Percentiles rank a stretch among this genome's conserved stretches.
phyloP scores from a whole-genome alignment of 2,113 vertebrate species.

The Neotragus moschatus region DNA sequence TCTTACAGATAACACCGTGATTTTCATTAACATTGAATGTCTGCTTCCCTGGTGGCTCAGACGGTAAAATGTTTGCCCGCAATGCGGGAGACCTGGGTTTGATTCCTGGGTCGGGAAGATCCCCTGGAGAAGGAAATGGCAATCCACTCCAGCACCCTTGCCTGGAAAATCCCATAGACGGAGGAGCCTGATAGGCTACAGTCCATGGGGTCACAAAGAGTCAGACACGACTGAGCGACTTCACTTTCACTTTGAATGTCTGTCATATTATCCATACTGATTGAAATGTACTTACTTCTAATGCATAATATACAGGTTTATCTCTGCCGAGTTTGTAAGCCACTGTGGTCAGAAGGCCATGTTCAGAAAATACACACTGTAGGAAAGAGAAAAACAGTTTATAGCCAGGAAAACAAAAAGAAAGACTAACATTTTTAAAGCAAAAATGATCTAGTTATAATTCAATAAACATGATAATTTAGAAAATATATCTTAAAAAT shows the following conservation, averaged over 20 bases:
- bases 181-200: too few relatives aligned
- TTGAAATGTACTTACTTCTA: constrained; percentile 84
- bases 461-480: not conserved
- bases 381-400: constrained; percentile 20
- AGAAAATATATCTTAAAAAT: not conserved
- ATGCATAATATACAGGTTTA: constrained; percentile 89
- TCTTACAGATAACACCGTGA: not conserved
- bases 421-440: not conserved
- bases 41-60: not conserved
- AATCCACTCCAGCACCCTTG: too few relatives aligned
- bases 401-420: not conserved
- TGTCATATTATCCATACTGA: not conserved
- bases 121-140: too few relatives aligned
- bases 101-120: too few relatives aligned
- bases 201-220: too few relatives aligned
- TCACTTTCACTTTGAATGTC: not conserved
- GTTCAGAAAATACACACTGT: constrained; percentile 93
- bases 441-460: not conserved
- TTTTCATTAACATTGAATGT: not conserved
- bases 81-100: too few relatives aligned
- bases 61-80: too few relatives aligned
- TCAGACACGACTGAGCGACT: too few relatives aligned
- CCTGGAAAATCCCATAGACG: too few relatives aligned
- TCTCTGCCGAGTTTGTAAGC: constrained; percentile 94
- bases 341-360: constrained; percentile 96